Evolutionary conservation across 2,888 invertebrate genomes (phyloP), one percentile per base, ranked within the genome.

Genomic region (Drosophila birchii): DNA sequence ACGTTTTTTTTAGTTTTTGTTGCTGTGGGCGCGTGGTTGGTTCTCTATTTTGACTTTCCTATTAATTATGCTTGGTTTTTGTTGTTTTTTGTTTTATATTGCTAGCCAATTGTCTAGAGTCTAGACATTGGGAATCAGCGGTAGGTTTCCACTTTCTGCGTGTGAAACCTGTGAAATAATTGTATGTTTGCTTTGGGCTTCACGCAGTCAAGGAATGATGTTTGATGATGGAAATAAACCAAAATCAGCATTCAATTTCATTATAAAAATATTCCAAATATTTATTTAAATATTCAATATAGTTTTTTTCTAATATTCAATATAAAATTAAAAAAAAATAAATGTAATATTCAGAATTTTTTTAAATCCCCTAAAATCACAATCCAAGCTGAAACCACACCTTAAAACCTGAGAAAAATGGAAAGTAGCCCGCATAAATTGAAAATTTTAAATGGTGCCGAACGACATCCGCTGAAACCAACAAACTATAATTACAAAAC

Each of bases 361-460:
- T 18, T 14, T 0, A 20, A 14, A 4, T 14, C 32, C 49, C 32
- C 12, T 49, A 7, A 18, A 49, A 32, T 14, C 11, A 14, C 3
- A 29, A 36, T 20, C 3, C 9, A 11, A 3, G 18, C 9, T 18
- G 5, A 8, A 4, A 26, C 38, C 59, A 39, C 63, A 47, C 63
- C 60, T 34, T 23, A 23, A 47, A 60, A 18, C 7, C 26, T 18
- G 18, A 34, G 45, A 29, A 61, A 71, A 56, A 34, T 51, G 51
- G 55, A 70, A 62, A 70, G 71, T 62, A 70, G 47, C 70, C 57
- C 62, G 69, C 75, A 75, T 59, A 75, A 75, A 59, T 75, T 69
- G n/a, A 43, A 47, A 71, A 57, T 47, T 34, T 39, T 53, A 60
- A 74, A 74, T 74, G 74, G 57, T 34, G 41, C 58, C 59, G n/a